A percentile compares a stretch with the other conserved stretches of the same genome.
Conservation (phyloP, 1,140 invertebrate genomes). For the Drosophila ohnishii region DNA sequence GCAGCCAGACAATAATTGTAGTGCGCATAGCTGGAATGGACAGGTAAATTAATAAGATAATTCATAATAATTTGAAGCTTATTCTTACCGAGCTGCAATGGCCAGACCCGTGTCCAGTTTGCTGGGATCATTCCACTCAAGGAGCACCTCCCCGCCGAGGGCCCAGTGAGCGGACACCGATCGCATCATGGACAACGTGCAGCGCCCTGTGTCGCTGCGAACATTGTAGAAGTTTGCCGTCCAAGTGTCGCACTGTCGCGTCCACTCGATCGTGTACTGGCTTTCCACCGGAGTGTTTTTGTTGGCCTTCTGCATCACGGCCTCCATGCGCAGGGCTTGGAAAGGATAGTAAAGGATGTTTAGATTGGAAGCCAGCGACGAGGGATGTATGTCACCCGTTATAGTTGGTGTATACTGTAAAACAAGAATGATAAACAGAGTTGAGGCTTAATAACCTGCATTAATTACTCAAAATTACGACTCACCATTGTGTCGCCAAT, state of each 20-base stretch:
- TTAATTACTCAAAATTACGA: fast-evolving
- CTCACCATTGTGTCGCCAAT: conserved; percentile 72
- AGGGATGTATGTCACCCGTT: conserved; percentile 75
- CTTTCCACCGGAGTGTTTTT: conserved; percentile 50
- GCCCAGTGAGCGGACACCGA: conserved; percentile 66
- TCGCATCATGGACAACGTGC: conserved; percentile 72
- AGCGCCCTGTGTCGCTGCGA: conserved; percentile 63
- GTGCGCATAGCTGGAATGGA: conserved; percentile 53
- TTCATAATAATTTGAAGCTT: too few relatives aligned
- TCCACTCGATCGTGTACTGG: conserved; percentile 67
- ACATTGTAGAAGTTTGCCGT: conserved; percentile 74
- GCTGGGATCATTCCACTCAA: conserved; percentile 72
- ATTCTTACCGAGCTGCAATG: conserved; percentile 60
- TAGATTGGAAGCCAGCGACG: conserved; percentile 71
- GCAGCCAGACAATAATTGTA: conserved; percentile 66
- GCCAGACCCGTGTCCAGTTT: conserved; percentile 56
- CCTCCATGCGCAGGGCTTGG: conserved; percentile 68
- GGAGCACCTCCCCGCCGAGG: conserved; percentile 66
- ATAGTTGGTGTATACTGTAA: conserved; percentile 74
- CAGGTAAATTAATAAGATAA: too few relatives aligned
- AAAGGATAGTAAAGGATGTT: conserved; percentile 74
- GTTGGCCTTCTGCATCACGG: conserved; percentile 59
- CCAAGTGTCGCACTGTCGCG: conserved; percentile 68
- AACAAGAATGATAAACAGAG: neutral
- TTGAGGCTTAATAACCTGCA: neutral